phyloP scores from a whole-genome alignment of 2,113 vertebrate species.

The Peromyscus californicus region DNA sequence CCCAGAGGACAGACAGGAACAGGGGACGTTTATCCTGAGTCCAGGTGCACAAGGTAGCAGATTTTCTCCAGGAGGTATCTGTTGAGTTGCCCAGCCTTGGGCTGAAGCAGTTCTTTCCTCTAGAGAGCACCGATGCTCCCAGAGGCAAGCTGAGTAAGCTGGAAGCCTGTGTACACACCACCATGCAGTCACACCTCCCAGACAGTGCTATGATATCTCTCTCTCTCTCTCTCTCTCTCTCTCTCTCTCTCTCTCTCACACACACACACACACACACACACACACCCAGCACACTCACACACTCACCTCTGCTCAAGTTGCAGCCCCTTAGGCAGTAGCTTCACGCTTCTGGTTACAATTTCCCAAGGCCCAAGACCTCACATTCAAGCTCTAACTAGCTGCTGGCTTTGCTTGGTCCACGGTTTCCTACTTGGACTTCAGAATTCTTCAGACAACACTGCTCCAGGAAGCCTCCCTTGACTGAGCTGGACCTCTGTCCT shows the following conservation, averaged over 20 bases:
- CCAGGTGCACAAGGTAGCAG: not conserved
- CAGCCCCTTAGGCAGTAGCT: not conserved
- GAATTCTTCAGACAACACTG: not conserved
- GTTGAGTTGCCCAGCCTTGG: not conserved
- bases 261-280: not conserved
- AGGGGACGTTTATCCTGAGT: not conserved
- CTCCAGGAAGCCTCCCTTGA: not conserved
- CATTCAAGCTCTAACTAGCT: not conserved
- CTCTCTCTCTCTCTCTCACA: not conserved
- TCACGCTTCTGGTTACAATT: not conserved
- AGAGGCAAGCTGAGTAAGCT: not conserved
- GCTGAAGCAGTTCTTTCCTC: slow-evolving; percentile 30
- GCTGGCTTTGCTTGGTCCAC: not conserved
- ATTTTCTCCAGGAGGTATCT: not conserved
- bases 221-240: too few species aligned
- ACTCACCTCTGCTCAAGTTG: not conserved
- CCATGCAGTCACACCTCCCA: not conserved
- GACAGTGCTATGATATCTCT: not conserved
- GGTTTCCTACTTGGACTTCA: not conserved
- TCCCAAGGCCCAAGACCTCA: not conserved
- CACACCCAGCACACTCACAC: not conserved
- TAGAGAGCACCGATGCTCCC: not conserved
- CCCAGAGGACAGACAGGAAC: too few species aligned
- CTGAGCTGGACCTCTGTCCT: not conserved
- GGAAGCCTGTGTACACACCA: not conserved